A percentile compares a stretch with the other conserved stretches of the same genome.
Conservation (phyloP, 2,797 vertebrate species). For the Hipposideros larvatus region DNA sequence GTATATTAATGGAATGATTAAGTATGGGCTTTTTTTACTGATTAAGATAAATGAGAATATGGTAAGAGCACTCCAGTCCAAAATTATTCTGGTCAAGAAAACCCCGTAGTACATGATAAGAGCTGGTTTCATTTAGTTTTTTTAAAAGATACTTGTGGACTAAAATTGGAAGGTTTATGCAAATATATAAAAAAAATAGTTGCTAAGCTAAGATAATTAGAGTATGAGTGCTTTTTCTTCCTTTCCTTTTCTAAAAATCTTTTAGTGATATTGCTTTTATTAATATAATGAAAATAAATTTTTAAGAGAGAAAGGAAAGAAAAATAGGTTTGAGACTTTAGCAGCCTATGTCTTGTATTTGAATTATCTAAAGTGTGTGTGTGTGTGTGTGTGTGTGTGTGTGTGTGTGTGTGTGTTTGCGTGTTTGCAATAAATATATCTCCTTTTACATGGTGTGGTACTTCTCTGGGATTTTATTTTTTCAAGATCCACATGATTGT, state of each 20-base stretch:
- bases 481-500: background rate
- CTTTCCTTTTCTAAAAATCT: background rate
- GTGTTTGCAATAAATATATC: background rate
- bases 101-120: background rate
- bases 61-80: constrained; percentile 1
- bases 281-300: background rate
- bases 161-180: constrained; percentile 51
- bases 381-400: too few species aligned
- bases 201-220: constrained; percentile 5
- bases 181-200: constrained; percentile 57
- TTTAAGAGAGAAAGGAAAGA: constrained; percentile 8
- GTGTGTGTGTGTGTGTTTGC: too few species aligned
- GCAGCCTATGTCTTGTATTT: background rate
- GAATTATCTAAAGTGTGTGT: background rate
- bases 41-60: constrained; percentile 67
- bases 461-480: constrained; percentile 9
- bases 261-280: constrained; percentile 32
- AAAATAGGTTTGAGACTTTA: background rate
- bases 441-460: background rate
- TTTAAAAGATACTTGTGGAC: constrained; percentile 15
- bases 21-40: constrained; percentile 33
- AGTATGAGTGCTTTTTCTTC: constrained; percentile 31
- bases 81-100: constrained; percentile 52
- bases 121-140: background rate
- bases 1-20: constrained; percentile 64